Base-by-base conservation (phyloP, 37 sponge, comb jelly and placozoan species). In the Lycopodina hypogea region DNA sequence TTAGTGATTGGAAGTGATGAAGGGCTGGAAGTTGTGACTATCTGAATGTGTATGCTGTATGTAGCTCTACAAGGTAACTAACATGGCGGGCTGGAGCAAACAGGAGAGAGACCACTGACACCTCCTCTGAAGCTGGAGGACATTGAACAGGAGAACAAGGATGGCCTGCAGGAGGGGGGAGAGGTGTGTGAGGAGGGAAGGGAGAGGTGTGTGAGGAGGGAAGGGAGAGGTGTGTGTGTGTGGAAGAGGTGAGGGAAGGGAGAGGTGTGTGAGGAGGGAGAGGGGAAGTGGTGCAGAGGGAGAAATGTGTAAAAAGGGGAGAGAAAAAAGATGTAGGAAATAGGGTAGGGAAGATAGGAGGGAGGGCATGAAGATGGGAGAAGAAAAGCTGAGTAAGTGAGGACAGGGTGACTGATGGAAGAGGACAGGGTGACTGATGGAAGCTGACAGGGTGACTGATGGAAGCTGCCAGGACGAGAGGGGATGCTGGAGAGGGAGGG, bases 181-280 rank as follows among this genome's bases (percentile, higher is more conserved):
- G 26, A 35, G 19, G 64, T 26, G 26, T 15, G 8, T 9, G 17
- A 62, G 8, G 19, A 65, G 28, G 28, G 42, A 28, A 63, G 78
- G 35, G 67, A 78, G 65, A 61, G 67, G 60, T n/a, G n/a, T n/a
- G 67, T 63, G 65, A 78, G 67, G 39, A 63, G 34, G 65, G 39
- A 38, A 78, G 67, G 63, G 78, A 78, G 67, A 63, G 67, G 60
- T n/a, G n/a, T n/a, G 67, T 63, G 65, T 63, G 67, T 59, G 68
- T 11, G 65, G 39, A 38, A 78, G 67, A 78, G 78, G 63, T 50
- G 60, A 51, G 56, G 21, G 4, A 7, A 14, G 59, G 23, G 59
- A 58, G 26, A 35, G 19, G 64, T 26, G 26, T 15, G 8, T 9
- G 17, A 62, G 8, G 19, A 65, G 28, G 28, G 42, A 28, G 40